Percentiles rank a stretch among this genome's conserved stretches.
These are phyloP conservation scores for Alosa alosa DNA, from an alignment of 2,113 vertebrate species.

Conservation along the genomic window DNA sequence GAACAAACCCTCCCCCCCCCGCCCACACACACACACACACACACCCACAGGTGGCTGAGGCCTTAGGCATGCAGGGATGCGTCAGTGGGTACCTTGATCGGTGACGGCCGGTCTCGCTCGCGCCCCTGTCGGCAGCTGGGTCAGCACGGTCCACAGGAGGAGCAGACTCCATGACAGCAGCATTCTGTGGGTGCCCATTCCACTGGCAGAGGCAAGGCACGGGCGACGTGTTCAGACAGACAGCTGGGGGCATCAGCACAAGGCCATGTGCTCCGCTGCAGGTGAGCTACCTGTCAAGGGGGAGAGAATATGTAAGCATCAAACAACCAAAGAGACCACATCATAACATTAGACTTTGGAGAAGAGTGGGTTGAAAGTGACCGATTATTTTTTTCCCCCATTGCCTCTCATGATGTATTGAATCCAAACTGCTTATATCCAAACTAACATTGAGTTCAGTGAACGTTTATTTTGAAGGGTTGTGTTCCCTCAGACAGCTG, in stretches of 20 bases:
- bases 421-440: background rate
- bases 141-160: conserved; percentile 32
- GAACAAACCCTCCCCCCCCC: background rate
- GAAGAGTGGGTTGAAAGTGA: background rate
- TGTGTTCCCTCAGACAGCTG: background rate
- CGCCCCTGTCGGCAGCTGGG: conserved; percentile 7
- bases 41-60: background rate
- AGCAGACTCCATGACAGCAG: conserved; percentile 38
- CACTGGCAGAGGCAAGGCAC: background rate
- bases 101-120: conserved; percentile 34
- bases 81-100: conserved; percentile 36
- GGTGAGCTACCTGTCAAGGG: background rate
- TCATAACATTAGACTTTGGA: background rate
- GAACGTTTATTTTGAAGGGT: background rate
- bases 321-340: background rate
- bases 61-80: background rate
- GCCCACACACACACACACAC: background rate
- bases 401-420: background rate
- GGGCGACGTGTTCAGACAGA: conserved; percentile 20
- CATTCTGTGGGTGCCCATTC: conserved; percentile 18
- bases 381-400: background rate
- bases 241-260: conserved; percentile 32
- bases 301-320: background rate
- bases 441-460: background rate
- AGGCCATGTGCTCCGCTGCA: conserved; percentile 14